Base-by-base conservation (phyloP, 2,888 invertebrate species). In the Neoaliturus tenellus region DNA sequence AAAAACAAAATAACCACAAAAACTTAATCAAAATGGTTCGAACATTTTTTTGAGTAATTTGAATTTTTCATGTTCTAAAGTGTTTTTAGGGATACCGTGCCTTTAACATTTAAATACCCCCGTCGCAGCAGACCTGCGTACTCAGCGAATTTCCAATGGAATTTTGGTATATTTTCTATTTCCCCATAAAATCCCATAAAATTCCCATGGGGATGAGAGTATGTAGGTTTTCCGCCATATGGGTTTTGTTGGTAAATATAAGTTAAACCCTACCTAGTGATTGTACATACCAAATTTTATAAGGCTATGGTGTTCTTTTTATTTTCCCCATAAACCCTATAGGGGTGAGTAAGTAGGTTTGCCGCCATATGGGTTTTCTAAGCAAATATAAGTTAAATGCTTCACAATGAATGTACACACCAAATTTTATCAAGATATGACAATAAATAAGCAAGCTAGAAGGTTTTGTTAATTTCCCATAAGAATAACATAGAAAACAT, bases 101-200 rank as follows among this genome's bases (percentile, higher is more conserved):
- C n/a, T n/a, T n/a, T n/a, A n/a, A n/a, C n/a, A 39, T 48, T 48
- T 48, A 48, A 48, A 48, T 51, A 51, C 51, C 51, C 51, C 51
- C 51, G 51, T 51, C 23, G 51, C 51, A 51, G 51, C 51, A 23
- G 20, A 51, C 51, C 51, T 51, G 51, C 51, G 23, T 51, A 51
- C 51, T 51, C 51, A 51, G 51, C 51, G 23, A 51, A 51, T 51
- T 51, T 51, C 51, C 20, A 51, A 51, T 44, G 44, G n/a, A n/a
- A n/a, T n/a, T n/a, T n/a, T n/a, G n/a, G n/a, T n/a, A n/a, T n/a
- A n/a, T n/a, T n/a, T 17, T 8, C 17, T 14, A 44, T 44, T 8
- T 44, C 17, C 44, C 17, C 44, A 12, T 14, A 14, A 44, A 44
- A 17, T 14, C 10, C 17, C 10, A 12, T 17, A 44, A n/a, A n/a